These are phyloP conservation scores for Timema podura DNA, from an alignment of 2,888 invertebrate genomes.

Conservation along the genomic window DNA sequence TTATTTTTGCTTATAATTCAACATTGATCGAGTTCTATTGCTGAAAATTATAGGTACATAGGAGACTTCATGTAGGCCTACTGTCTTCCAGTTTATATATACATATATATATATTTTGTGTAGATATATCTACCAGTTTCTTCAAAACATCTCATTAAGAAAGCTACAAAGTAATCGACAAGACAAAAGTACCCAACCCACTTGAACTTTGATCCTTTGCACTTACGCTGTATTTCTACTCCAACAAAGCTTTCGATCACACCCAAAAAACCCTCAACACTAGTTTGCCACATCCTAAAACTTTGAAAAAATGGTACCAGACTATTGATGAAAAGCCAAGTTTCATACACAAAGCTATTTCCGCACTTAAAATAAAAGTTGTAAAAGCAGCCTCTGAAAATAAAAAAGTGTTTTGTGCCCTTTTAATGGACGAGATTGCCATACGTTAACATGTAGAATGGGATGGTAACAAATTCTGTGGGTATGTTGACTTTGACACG, in stretches of 20 bases:
- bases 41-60: too few species aligned
- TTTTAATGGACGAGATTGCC: conserved; percentile 39
- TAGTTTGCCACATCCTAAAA: conserved; percentile 37
- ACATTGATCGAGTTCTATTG: too few species aligned
- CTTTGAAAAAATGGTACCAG: conserved; percentile 39
- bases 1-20: too few species aligned
- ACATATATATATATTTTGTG: too few species aligned
- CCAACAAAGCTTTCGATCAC: conserved; percentile 39
- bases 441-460: conserved; percentile 34
- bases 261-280: conserved; percentile 39
- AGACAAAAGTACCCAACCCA: too few species aligned
- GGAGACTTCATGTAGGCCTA: too few species aligned
- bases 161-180: too few species aligned
- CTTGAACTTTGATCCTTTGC: conserved; percentile 37
- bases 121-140: too few species aligned
- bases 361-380: too few species aligned
- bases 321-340: conserved; percentile 38
- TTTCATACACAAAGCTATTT: conserved; percentile 35
- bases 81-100: too few species aligned
- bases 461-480: conserved; percentile 26
- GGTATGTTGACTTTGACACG: conserved; percentile 36
- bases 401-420: conserved; percentile 33
- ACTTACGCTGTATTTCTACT: conserved; percentile 39
- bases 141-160: too few species aligned
- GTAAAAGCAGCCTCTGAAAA: too few species aligned